Evolutionary conservation across 2,113 vertebrate species (phyloP), one percentile per base, ranked within the genome.

Genomic region (Tricholaema leucomelas): DNA sequence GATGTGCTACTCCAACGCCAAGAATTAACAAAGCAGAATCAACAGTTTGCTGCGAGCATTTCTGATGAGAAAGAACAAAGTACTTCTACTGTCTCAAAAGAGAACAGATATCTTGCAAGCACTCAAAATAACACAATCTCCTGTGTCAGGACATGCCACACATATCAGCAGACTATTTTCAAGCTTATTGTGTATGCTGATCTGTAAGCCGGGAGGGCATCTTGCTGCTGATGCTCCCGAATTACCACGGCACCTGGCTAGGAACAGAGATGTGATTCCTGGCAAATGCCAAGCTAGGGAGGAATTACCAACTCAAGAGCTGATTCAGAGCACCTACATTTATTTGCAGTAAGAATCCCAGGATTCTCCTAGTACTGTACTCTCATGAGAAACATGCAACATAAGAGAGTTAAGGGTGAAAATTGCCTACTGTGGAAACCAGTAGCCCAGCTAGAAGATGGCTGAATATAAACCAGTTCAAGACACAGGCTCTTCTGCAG

Each of bases 31-130:
- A 81, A 61, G 35, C 30, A 92, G 54, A 90, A 88, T 48, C 82
- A 94, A 92, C 71, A 56, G 58, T 40, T 85, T 85, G 71, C 89
- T 95, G 78, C 7, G 1, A 96, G 91, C 84, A 46, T 52, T 79
- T 84, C 81, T 91, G 33, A 15, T 84, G 75, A 79, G 74, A 55
- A 17, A 84, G 59, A 87, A 90, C 66, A 86, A 90, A 95, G 67
- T 35, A 38, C 3, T 81, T 88, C 44, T 72, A 33, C 31, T 6
- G 66, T 35, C 88, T 81, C 50, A 72, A 87, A 84, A 4, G 25
- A 87, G 52, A 90, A 44, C 27, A 84, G 31, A 38, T 40, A 88
- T 8, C 33, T 33, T 46, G 12, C 10, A 63, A 93, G 28, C 42
- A 78, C 59, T 75, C 36, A 58, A 93, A 91, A 50, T 40, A 94